Evolutionary conservation across 2,797 vertebrate genomes (phyloP).

Genomic region (Euphonia xanthogaster): DNA sequence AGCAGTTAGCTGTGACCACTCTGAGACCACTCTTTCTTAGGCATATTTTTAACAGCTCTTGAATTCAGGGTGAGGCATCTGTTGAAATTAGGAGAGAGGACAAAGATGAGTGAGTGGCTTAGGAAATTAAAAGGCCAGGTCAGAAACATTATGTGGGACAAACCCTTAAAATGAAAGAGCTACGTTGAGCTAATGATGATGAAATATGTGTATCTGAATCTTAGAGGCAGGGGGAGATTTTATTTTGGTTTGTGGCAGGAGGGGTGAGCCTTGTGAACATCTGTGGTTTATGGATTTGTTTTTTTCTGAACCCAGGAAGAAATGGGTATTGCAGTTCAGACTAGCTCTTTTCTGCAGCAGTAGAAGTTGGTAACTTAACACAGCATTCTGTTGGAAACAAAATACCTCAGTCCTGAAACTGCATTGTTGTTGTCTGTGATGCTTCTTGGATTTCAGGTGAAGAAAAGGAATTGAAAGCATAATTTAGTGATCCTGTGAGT

Average conservation of each 20-base stretch:
- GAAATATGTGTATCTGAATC: background rate
- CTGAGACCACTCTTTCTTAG: background rate
- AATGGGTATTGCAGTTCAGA: background rate
- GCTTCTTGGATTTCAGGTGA: background rate
- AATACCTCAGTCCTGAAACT: background rate
- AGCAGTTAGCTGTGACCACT: background rate
- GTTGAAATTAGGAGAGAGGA: background rate
- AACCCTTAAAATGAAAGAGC: background rate
- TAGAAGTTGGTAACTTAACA: background rate
- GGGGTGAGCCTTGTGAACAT: background rate
- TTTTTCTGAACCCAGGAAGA: background rate
- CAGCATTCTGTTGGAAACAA: background rate
- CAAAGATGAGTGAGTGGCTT: background rate
- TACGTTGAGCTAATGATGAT: accelerated
- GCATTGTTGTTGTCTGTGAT: background rate
- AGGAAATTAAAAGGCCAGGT: background rate
- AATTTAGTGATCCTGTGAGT: background rate
- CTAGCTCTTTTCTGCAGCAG: background rate
- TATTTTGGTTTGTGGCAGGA: background rate
- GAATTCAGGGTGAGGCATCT: background rate
- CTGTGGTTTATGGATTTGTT: background rate
- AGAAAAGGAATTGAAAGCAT: background rate
- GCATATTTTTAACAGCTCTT: background rate
- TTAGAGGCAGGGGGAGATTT: background rate
- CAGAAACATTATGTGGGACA: background rate